These are phyloP conservation scores for Lampris megalopsis DNA, from an alignment of 2,113 vertebrate species.

Conservation along the genomic window DNA sequence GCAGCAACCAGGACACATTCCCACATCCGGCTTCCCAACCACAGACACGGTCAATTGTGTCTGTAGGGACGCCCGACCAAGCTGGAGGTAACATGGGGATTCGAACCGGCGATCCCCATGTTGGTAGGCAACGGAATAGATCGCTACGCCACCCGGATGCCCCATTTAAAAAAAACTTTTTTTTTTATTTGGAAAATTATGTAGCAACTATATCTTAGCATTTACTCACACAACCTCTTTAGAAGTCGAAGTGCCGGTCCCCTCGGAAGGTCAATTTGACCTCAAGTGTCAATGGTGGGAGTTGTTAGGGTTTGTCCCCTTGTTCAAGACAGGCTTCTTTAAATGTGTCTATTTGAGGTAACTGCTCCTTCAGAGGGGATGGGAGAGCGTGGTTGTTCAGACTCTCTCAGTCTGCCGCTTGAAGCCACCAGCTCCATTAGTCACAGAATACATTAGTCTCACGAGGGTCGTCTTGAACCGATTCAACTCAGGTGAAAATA, in stretches of 20 bases:
- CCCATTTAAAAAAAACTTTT: background rate
- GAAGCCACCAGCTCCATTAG: slow-evolving; percentile 72
- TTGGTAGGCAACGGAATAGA: no score
- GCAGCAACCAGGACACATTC: no score
- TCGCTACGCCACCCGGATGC: no score
- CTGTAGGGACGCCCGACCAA: no score
- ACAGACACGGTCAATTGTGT: no score
- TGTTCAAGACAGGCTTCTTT: slow-evolving; percentile 69
- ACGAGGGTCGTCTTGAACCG: slow-evolving; percentile 62
- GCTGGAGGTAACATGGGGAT: no score
- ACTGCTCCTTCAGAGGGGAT: slow-evolving; percentile 80
- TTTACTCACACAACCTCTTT: background rate
- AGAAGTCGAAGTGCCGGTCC: slow-evolving; percentile 20
- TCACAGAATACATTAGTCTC: slow-evolving; percentile 77
- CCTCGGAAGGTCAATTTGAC: slow-evolving; percentile 38
- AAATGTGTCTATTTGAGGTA: slow-evolving; percentile 77
- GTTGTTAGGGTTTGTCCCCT: slow-evolving; percentile 59
- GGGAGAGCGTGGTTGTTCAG: slow-evolving; percentile 73
- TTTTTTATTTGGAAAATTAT: background rate
- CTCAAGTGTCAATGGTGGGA: slow-evolving; percentile 37
- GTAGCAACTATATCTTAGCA: background rate
- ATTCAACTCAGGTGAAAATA: slow-evolving; percentile 66
- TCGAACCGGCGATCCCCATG: no score
- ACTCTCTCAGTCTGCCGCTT: slow-evolving; percentile 64
- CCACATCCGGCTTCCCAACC: no score